Conservation (phyloP, 2,113 vertebrate genomes). For the Xenus cinereus region DNA sequence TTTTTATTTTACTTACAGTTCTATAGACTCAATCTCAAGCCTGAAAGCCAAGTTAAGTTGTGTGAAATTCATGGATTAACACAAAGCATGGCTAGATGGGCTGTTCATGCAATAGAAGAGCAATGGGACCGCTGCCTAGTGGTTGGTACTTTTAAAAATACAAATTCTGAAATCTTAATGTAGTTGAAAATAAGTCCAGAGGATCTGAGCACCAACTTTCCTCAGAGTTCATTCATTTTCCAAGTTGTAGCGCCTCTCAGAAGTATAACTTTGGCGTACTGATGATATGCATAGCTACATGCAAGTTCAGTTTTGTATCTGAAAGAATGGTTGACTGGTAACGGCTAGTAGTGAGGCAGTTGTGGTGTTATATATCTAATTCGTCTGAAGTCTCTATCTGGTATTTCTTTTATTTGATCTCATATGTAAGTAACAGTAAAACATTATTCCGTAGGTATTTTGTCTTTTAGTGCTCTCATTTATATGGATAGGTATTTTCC, state of each 20-base stretch:
- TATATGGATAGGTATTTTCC: neutral
- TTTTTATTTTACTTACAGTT: neutral
- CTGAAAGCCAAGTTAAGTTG: neutral
- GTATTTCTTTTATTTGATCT: neutral
- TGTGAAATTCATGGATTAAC: neutral
- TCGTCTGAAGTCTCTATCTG: neutral
- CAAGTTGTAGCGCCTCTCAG: neutral
- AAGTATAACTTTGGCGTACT: neutral
- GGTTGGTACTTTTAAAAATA: neutral
- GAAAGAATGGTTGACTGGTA: neutral
- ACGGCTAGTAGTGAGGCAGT: neutral
- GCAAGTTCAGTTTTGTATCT: neutral
- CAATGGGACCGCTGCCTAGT: no score
- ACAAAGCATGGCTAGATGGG: neutral
- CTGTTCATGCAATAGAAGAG: neutral
- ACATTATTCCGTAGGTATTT: neutral
- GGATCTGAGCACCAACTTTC: neutral
- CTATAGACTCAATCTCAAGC: neutral
- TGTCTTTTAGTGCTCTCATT: neutral
- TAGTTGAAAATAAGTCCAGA: neutral
- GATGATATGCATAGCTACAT: neutral
- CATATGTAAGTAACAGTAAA: neutral
- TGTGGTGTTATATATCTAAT: neutral
- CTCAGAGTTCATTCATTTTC: neutral
- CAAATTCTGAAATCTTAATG: neutral